Conservation (phyloP, 2,113 vertebrate species). For the Cololabis saira region DNA sequence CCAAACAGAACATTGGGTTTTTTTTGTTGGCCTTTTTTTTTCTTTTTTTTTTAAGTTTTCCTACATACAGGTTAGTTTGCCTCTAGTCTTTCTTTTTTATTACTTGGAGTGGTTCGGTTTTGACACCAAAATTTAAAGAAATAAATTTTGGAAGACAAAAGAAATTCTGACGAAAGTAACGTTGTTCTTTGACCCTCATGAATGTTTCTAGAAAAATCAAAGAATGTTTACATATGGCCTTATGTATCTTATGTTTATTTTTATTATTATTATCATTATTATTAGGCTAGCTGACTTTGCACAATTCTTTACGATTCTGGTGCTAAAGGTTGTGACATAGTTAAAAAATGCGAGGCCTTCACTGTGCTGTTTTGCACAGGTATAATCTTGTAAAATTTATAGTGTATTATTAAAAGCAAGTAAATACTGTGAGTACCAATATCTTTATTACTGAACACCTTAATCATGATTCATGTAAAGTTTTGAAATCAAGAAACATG, state of each 20-base stretch:
- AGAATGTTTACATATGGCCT: constrained; percentile 59
- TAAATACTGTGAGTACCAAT: constrained; percentile 80
- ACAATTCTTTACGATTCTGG: constrained; percentile 49
- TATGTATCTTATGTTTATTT: constrained; percentile 19
- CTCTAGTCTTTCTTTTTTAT: no score
- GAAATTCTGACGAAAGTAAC: neutral
- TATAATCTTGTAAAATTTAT: constrained; percentile 58
- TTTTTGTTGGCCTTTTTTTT: no score
- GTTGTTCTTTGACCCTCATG: constrained; percentile 19
- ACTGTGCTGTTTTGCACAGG: constrained; percentile 37
- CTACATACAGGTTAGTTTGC: no score
- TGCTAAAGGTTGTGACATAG: constrained; percentile 59
- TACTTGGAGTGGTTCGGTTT: no score
- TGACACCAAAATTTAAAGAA: no score
- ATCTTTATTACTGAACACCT: constrained; percentile 65
- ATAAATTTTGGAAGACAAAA: no score
- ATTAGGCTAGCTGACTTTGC: constrained; percentile 57
- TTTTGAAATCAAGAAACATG: constrained; percentile 56
- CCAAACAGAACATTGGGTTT: neutral
- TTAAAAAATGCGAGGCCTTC: constrained; percentile 38
- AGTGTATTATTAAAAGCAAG: constrained; percentile 60
- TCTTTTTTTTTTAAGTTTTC: no score
- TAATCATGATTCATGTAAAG: constrained; percentile 67
- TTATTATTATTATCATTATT: constrained; percentile 5
- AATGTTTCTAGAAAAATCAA: constrained; percentile 34